phyloP scores from a whole-genome alignment of 2,888 invertebrate genomes.

The Asteroscopus sphinx region DNA sequence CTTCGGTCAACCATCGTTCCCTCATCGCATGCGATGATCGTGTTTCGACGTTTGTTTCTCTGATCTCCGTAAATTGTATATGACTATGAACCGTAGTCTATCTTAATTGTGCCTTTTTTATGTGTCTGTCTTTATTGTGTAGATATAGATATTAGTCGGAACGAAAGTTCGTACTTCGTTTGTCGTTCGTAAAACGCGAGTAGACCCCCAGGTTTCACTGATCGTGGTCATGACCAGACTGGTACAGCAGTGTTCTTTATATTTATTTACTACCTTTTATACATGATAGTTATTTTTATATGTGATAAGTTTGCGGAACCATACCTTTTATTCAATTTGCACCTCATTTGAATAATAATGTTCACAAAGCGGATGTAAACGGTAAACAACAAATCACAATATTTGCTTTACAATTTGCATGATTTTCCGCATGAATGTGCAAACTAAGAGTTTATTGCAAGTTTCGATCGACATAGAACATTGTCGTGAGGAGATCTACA shows the following conservation, averaged over 20 bases:
- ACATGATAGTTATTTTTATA: background rate
- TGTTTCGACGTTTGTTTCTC: too few relatives aligned
- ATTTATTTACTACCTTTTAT: slow-evolving; percentile 4
- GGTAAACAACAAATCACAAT: slow-evolving; percentile 30
- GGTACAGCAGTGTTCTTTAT: background rate
- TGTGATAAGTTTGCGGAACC: background rate
- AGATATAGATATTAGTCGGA: too few relatives aligned
- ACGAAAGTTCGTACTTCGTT: too few relatives aligned
- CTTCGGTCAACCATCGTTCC: too few relatives aligned
- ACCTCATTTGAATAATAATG: slow-evolving; percentile 36
- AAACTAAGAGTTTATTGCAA: slow-evolving; percentile 7
- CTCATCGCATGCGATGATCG: too few relatives aligned
- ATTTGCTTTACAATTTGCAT: slow-evolving; percentile 35
- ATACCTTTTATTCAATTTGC: slow-evolving; percentile 30
- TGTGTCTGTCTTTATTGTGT: too few relatives aligned
- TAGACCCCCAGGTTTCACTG: too few relatives aligned
- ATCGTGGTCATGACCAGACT: too few relatives aligned
- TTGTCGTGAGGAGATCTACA: slow-evolving; percentile 16
- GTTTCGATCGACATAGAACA: slow-evolving; percentile 17
- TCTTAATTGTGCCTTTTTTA: too few relatives aligned
- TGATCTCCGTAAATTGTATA: too few relatives aligned
- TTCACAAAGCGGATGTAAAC: slow-evolving; percentile 21
- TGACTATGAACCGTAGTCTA: too few relatives aligned
- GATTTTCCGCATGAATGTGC: slow-evolving; percentile 38
- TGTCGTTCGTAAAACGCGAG: too few relatives aligned